phyloP scores from a whole-genome alignment of 2,113 vertebrate genomes.

The Burhinus oedicnemus region DNA sequence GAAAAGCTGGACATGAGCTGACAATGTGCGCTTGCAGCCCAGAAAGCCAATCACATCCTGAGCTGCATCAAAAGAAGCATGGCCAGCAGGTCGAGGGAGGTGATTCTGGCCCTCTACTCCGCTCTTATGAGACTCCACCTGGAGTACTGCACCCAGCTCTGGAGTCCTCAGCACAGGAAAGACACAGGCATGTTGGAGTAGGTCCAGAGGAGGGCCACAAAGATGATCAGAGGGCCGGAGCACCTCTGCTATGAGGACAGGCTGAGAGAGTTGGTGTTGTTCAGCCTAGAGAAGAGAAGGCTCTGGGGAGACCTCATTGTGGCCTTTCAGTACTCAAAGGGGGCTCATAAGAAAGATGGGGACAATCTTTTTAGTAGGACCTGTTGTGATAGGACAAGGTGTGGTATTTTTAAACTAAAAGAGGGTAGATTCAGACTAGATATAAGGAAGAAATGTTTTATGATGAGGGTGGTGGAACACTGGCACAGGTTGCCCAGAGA shows the following conservation, averaged over 20 bases:
- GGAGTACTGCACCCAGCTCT: neutral
- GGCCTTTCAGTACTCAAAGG: neutral
- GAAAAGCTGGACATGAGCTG: neutral
- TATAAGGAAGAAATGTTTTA: neutral
- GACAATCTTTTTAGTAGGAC: neutral
- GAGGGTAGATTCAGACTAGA: neutral
- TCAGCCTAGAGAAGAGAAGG: neutral
- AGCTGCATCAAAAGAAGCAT: neutral
- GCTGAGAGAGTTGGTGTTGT: neutral
- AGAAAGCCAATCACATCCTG: neutral
- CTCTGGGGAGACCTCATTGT: neutral
- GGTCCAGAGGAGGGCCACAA: too few relatives aligned
- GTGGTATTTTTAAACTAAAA: neutral
- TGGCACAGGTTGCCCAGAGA: neutral
- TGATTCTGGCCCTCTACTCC: neutral
- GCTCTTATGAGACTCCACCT: neutral
- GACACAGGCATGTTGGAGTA: neutral
- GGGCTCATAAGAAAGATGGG: neutral
- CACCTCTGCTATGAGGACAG: neutral
- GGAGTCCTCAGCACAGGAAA: too few relatives aligned
- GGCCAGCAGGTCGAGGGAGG: neutral
- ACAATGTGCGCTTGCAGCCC: neutral
- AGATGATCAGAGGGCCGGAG: neutral
- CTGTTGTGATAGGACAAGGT: neutral
- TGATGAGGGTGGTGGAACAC: neutral